Evolutionary conservation across 2,113 vertebrate genomes (phyloP).

Genomic region (Fulica atra): DNA sequence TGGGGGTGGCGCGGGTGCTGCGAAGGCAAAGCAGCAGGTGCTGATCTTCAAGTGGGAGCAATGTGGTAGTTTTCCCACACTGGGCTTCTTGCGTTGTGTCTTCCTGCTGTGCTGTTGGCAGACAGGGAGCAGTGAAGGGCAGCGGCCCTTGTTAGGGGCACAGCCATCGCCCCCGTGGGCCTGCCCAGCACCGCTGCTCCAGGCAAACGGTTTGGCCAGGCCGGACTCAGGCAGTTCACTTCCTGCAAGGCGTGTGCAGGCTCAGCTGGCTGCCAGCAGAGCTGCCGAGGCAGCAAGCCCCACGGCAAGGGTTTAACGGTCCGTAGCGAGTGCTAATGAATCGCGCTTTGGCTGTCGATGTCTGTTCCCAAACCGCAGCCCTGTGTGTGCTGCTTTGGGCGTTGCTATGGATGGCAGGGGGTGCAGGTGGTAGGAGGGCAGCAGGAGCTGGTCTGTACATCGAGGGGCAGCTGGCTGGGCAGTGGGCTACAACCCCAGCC

Average conservation of each 20-base stretch:
- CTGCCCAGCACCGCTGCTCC: background rate
- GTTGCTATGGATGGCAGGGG: background rate
- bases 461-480: background rate
- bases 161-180: background rate
- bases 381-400: background rate
- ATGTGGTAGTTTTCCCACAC: background rate
- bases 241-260: fast-evolving
- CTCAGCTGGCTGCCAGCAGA: background rate
- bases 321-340: background rate
- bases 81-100: background rate
- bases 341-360: fast-evolving
- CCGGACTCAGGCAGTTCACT: fast-evolving
- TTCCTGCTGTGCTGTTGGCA: background rate
- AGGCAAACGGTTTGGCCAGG: background rate
- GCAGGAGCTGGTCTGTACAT: background rate
- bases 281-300: background rate
- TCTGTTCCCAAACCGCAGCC: background rate
- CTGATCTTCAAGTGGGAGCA: background rate
- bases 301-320: background rate
- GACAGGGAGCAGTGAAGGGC: background rate
- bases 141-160: background rate
- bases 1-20: background rate
- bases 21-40: background rate
- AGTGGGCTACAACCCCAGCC: background rate
- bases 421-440: fast-evolving